phyloP scores from a whole-genome alignment of 1,140 invertebrate genomes.

The Drosophila malerkotliana region DNA sequence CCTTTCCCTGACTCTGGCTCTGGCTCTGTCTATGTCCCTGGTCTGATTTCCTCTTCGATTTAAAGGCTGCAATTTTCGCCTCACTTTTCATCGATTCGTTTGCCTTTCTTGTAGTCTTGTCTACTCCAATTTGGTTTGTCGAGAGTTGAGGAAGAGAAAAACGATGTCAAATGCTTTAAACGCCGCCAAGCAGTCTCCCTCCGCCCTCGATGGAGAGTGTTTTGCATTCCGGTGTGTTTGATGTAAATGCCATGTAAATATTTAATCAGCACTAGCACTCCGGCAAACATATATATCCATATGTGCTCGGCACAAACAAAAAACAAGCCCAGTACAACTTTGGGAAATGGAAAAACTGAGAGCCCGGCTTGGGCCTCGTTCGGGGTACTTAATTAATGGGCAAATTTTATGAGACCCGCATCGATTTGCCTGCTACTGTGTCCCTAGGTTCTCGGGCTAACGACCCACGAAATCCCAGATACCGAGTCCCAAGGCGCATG shows the following conservation, averaged over 20 bases:
- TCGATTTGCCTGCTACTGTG: conserved; percentile 45
- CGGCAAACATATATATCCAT: conserved; percentile 12
- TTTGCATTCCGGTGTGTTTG: conserved; percentile 60
- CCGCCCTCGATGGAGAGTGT: conserved; percentile 18
- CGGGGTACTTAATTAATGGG: conserved; percentile 53
- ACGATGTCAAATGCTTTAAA: conserved; percentile 43
- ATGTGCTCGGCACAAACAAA: conserved; percentile 15
- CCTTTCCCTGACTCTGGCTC: conserved; percentile 19
- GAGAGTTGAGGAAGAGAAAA: conserved; percentile 30
- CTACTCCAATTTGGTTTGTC: conserved; percentile 57
- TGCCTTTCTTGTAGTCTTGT: conserved; percentile 3
- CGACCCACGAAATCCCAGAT: conserved; percentile 49
- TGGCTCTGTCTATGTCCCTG: neutral
- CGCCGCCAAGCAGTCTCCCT: conserved; percentile 56
- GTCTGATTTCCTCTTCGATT: conserved; percentile 27
- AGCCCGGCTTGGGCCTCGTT: neutral
- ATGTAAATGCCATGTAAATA: conserved; percentile 67
- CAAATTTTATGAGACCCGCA: conserved; percentile 41
- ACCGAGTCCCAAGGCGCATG: conserved; percentile 42
- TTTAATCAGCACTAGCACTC: conserved; percentile 41
- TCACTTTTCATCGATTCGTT: conserved; percentile 58
- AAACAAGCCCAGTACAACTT: conserved; percentile 28
- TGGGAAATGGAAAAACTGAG: conserved; percentile 10
- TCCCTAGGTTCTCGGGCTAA: conserved; percentile 45
- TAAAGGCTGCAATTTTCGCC: conserved; percentile 41